phyloP scores from a whole-genome alignment of 92 coral and sea anemone genomes.

The Parazoanthus swiftii region DNA sequence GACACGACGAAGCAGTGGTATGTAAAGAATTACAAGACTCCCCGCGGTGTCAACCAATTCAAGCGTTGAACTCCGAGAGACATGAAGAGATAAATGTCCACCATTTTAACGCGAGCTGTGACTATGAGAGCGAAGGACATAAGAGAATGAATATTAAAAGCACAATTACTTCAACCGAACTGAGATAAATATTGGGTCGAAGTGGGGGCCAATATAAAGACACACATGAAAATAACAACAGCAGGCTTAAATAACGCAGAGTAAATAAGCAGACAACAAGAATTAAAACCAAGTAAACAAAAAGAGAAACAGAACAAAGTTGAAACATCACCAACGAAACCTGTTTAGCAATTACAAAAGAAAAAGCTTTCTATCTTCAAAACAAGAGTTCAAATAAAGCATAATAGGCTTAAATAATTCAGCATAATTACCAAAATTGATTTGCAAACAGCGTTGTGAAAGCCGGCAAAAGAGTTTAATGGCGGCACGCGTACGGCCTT shows the following conservation, averaged over 20 bases:
- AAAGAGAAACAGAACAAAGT: constrained; percentile 1
- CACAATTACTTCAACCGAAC: constrained; percentile 8
- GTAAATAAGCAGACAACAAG: neutral
- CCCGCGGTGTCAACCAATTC: constrained; percentile 29
- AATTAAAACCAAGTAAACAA: neutral
- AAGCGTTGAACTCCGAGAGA: neutral
- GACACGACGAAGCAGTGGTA: constrained; percentile 28
- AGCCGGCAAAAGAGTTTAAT: constrained; percentile 30
- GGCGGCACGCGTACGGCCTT: constrained; percentile 19
- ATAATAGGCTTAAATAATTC: constrained; percentile 33
- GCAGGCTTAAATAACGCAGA: neutral
- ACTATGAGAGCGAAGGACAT: constrained; percentile 15
- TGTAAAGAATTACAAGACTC: constrained; percentile 37
- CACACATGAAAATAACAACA: constrained; percentile 11
- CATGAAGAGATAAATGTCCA: constrained; percentile 8
- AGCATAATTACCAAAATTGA: constrained; percentile 28
- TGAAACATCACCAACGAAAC: constrained; percentile 29
- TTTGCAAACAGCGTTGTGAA: constrained; percentile 35
- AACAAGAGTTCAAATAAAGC: constrained; percentile 28
- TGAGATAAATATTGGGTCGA: constrained; percentile 8
- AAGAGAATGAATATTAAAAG: constrained; percentile 3
- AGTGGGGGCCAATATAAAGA: neutral
- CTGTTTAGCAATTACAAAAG: constrained; percentile 35
- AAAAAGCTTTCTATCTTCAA: constrained; percentile 6
- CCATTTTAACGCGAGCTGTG: constrained; percentile 20